These are phyloP conservation scores for Setipinna tenuifilis DNA, from an alignment of 2,797 vertebrate species.

Conservation along the genomic window DNA sequence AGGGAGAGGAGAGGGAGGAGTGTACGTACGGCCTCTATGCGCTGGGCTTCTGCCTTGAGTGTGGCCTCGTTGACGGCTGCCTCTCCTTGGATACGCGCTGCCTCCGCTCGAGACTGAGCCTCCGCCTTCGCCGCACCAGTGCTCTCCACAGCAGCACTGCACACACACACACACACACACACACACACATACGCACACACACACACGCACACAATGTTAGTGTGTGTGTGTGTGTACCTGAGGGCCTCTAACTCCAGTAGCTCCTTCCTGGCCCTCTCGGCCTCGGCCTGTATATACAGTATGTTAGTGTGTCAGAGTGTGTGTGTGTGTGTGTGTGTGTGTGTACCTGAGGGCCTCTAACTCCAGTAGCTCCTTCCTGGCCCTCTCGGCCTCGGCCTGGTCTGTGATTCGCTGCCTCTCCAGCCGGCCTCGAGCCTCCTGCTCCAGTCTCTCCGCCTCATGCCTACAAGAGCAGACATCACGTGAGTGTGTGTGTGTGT, in stretches of 20 bases:
- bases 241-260: conserved; percentile 89
- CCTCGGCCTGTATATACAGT: conserved; percentile 70
- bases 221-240: conserved; percentile 70
- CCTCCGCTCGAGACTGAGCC: conserved; percentile 84
- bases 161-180: not conserved
- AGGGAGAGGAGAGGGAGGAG: no score
- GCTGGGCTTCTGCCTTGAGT: conserved; percentile 82
- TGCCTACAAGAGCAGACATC: conserved; percentile 70
- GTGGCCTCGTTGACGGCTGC: conserved; percentile 86
- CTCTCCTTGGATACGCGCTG: conserved; percentile 86
- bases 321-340: not conserved
- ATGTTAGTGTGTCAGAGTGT: not conserved
- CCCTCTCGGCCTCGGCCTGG: conserved; percentile 84
- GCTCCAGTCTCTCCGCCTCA: conserved; percentile 88
- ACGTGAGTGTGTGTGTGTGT: not conserved
- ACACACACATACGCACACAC: not conserved
- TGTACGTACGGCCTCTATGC: conserved; percentile 83
- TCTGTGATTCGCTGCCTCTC: conserved; percentile 89
- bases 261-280: conserved; percentile 83
- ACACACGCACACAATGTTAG: not conserved
- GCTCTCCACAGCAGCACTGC: conserved; percentile 86
- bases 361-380: conserved; percentile 86
- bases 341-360: conserved; percentile 87
- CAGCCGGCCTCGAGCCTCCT: conserved; percentile 86
- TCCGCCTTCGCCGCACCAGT: conserved; percentile 87